Base-by-base conservation (phyloP, 2,797 vertebrate species). In the Mormyrus hasselquistii region DNA sequence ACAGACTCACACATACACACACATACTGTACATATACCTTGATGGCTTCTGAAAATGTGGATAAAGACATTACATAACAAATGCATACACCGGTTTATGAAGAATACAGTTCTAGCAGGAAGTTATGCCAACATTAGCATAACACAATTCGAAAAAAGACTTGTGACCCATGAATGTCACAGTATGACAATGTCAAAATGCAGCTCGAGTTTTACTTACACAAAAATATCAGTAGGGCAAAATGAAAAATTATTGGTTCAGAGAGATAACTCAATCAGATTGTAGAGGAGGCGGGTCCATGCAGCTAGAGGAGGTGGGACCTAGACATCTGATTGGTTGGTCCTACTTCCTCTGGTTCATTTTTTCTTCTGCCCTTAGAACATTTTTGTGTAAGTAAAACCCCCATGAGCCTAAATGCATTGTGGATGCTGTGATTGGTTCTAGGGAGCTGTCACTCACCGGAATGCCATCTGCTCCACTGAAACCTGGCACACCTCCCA, bases 401-500 rank as follows among this genome's bases (percentile, higher is more conserved):
- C 22, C 57, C 57, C n/a, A 59, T 22, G n/a, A 59, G 57, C n/a
- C 57, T 22, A 65, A 69, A 47, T 62, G n/a, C 12, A 38, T 49
- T 14, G 57, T 41, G 52, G 6, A 86, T n/a, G 76, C 41, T 44
- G 41, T 82, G 76, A 47, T 82, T 82, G 76, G 16, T 82, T 44
- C 16, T n/a, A 8, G 38, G 19, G 76, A 87, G 4, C 86, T 73
- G 6, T 22, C 38, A 97, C 98, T 97, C 95, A 99, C 99, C 65
- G 99, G 99, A 94, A 99, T 94, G 38, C 98, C 99, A 86, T 99
- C 95, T 2, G 92, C 96, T 90, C 99, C 99, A 0, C 97, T 91
- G 93, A 98, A 99, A 38, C 99, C 99, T 76, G 98, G 97, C 90
- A 98, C 95, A 0, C 99, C 99, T 84, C 95, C 96, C 94, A 96